A percentile compares a stretch with the other conserved stretches of the same genome.
phyloP scores from a whole-genome alignment of 1,140 invertebrate species.

The Magallana ariakensis region DNA sequence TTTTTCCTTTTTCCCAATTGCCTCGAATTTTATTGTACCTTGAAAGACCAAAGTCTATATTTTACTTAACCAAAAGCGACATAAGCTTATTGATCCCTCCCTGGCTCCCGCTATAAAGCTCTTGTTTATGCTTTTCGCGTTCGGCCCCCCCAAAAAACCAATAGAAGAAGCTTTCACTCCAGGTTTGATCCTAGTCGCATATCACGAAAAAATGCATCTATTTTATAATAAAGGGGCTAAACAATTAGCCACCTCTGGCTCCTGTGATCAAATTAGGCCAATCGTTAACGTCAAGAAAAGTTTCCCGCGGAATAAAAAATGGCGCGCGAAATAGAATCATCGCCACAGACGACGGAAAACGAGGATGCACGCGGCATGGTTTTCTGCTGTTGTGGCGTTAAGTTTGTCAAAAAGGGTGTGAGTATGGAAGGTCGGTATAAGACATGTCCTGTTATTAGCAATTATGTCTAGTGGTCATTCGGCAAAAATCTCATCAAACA shows the following conservation, averaged over 20 bases:
- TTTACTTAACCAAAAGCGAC: neutral
- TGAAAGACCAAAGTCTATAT: neutral
- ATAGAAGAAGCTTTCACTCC: neutral
- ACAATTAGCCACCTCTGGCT: constrained; percentile 9
- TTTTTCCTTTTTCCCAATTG: neutral
- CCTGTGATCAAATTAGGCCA: neutral
- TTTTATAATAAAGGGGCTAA: constrained; percentile 34
- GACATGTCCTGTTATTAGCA: neutral
- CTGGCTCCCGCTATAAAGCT: neutral
- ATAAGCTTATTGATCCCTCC: constrained; percentile 10
- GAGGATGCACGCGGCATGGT: neutral
- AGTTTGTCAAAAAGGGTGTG: neutral
- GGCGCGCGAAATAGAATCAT: constrained; percentile 14
- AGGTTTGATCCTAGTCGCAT: neutral
- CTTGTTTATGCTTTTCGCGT: constrained; percentile 10
- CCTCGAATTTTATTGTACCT: constrained; percentile 7
- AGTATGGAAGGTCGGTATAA: neutral
- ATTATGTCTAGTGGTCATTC: neutral
- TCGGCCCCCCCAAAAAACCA: neutral
- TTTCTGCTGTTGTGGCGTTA: neutral
- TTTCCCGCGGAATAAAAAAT: constrained; percentile 21
- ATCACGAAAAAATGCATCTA: constrained; percentile 33
- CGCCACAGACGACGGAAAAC: neutral
- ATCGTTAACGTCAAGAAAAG: constrained; percentile 12
- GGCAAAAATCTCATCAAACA: neutral